phyloP scores from a whole-genome alignment of 2,113 vertebrate genomes.

The Fulmarus glacialis region DNA sequence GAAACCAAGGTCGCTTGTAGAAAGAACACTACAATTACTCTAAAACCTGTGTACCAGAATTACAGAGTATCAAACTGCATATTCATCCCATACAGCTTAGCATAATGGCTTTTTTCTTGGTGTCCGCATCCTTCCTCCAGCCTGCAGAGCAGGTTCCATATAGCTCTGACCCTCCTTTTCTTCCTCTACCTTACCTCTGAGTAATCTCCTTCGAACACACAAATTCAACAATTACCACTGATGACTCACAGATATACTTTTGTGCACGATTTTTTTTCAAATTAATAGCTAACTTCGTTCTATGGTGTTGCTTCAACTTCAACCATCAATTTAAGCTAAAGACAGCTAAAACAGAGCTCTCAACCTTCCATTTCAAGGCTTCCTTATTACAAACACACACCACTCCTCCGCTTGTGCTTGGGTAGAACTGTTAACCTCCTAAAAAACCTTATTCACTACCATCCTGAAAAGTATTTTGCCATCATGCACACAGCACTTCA shows the following conservation, averaged over 20 bases:
- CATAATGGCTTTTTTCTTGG: not conserved
- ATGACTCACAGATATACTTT: conserved; percentile 22
- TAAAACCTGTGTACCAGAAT: not conserved
- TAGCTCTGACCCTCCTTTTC: not conserved
- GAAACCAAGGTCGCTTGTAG: not conserved
- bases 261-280: not conserved
- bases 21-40: not conserved
- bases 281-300: not conserved
- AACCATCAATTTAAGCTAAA: not conserved
- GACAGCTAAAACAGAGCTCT: not conserved
- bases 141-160: not conserved
- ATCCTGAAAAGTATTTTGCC: not conserved
- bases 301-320: not conserved
- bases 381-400: not conserved
- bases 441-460: not conserved
- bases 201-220: not conserved
- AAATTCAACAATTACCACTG: not conserved
- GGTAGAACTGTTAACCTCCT: not conserved
- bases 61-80: not conserved
- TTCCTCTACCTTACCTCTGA: not conserved
- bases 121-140: not conserved
- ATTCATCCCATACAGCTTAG: not conserved
- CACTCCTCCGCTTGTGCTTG: not conserved
- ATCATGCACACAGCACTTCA: not conserved
- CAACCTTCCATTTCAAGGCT: not conserved